Conservation (phyloP, 2,888 invertebrate species). For the Archaeoteleia sp. region DNA sequence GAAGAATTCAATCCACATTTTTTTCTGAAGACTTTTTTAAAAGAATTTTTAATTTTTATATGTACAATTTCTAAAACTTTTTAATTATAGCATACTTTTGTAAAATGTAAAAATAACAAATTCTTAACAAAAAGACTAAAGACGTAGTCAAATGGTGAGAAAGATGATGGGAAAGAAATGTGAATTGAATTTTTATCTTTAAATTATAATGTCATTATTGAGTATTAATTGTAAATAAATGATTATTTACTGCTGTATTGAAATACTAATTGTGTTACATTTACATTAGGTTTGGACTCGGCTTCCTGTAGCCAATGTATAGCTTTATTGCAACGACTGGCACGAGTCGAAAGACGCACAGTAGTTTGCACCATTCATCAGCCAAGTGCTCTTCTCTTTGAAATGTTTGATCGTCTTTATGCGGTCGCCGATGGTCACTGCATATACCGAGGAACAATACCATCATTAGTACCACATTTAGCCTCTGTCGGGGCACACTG, state of each 20-base stretch:
- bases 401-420: conserved; percentile 94
- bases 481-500: conserved; percentile 85
- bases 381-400: conserved; percentile 93
- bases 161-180: no score
- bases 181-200: no score
- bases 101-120: no score
- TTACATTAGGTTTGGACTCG: conserved; percentile 84
- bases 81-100: no score
- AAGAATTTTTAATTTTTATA: no score
- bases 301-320: conserved; percentile 91
- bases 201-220: no score
- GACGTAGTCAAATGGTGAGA: no score
- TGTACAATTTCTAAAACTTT: no score
- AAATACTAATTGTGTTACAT: no score
- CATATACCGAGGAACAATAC: conserved; percentile 87
- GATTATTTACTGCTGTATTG: background rate
- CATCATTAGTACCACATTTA: conserved; percentile 86
- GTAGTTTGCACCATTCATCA: conserved; percentile 96
- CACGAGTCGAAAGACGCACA: conserved; percentile 87
- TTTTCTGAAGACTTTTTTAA: no score
- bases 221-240: background rate
- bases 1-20: no score
- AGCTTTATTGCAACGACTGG: conserved; percentile 85
- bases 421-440: conserved; percentile 88
- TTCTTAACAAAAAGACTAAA: no score